Evolutionary conservation across 2,113 vertebrate species (phyloP).

Genomic region (Halcyon senegalensis): DNA sequence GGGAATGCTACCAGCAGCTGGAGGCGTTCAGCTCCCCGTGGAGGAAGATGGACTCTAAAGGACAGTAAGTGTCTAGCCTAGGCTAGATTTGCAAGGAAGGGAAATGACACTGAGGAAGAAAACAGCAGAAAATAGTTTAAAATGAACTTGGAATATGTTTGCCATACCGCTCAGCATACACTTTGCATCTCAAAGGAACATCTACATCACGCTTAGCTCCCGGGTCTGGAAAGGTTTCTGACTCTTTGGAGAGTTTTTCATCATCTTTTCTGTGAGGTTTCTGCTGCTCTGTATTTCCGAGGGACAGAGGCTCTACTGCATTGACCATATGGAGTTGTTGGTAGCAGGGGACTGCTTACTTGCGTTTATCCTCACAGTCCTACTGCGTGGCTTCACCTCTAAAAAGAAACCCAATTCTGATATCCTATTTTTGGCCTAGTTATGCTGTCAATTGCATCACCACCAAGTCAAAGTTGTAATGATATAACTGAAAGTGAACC

Average conservation of each 20-base stretch:
- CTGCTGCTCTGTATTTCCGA: background rate
- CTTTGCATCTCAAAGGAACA: background rate
- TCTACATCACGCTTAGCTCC: accelerated
- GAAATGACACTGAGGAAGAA: background rate
- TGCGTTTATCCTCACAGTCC: background rate
- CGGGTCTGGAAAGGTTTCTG: background rate
- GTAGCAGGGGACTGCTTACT: background rate
- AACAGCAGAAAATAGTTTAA: background rate
- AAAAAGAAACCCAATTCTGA: background rate
- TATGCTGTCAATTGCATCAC: background rate
- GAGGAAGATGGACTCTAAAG: background rate
- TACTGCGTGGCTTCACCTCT: background rate
- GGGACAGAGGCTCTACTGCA: background rate
- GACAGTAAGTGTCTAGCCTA: background rate
- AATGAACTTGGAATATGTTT: background rate
- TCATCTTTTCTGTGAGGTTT: background rate
- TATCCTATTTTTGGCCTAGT: background rate
- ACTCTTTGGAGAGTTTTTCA: background rate
- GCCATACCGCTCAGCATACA: accelerated
- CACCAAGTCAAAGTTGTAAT: background rate
- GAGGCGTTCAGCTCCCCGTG: background rate
- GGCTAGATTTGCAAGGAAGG: background rate
- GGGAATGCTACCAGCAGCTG: slow-evolving; percentile 17
- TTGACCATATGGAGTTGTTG: background rate
- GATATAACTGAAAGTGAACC: background rate